These are phyloP conservation scores for Rhinolophus sinicus DNA, from an alignment of 2,113 vertebrate species.

Conservation along the genomic window DNA sequence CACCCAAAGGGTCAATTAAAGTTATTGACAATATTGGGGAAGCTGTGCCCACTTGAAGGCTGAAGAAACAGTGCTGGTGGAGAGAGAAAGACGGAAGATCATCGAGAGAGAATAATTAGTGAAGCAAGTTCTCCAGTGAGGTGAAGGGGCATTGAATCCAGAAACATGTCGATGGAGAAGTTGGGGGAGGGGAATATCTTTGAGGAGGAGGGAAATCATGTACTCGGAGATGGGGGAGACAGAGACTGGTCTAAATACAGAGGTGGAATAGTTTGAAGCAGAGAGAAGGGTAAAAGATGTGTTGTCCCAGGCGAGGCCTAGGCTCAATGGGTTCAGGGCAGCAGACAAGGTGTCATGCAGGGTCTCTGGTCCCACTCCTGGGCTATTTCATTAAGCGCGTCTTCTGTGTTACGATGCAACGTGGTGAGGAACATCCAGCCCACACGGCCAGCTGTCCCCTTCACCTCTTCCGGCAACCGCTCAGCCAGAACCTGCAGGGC, in stretches of 20 bases:
- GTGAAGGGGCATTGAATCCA: background rate
- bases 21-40: background rate
- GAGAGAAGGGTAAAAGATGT: background rate
- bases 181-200: background rate
- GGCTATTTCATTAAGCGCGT: too few species aligned
- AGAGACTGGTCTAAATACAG: background rate
- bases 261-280: background rate
- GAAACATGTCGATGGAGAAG: background rate
- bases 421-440: too few species aligned
- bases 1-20: background rate
- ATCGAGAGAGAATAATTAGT: background rate
- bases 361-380: too few species aligned
- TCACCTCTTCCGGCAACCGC: too few species aligned
- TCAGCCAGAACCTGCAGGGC: too few species aligned
- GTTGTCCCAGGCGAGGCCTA: background rate
- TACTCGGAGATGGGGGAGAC: background rate
- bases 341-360: background rate
- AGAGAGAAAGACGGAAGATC: background rate
- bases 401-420: too few species aligned
- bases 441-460: too few species aligned
- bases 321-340: background rate
- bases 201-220: background rate
- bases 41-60: background rate
- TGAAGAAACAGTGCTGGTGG: background rate
- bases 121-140: background rate